Conservation (phyloP, 37 sponge, comb jelly and placozoan genomes). For the Chondrosia reniformis region DNA sequence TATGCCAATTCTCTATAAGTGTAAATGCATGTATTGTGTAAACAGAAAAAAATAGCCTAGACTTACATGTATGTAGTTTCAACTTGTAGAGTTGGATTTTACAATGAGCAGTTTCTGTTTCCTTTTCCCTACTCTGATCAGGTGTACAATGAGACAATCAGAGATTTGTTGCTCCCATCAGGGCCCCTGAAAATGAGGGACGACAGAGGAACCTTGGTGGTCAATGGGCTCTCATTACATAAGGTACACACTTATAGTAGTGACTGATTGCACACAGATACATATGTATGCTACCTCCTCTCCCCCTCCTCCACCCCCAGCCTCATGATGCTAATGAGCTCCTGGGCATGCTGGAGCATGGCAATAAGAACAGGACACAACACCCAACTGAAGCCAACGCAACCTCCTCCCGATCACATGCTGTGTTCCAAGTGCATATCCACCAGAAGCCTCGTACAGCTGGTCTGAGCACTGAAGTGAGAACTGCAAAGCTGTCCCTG, state of each 20-base stretch:
- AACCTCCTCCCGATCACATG: conserved; percentile 92
- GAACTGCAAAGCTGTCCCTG: conserved; percentile 75
- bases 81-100: too few relatives aligned
- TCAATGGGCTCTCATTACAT: conserved; percentile 30
- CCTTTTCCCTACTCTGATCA: too few relatives aligned
- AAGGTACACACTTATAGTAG: not conserved
- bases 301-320: conserved; percentile 15
- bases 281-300: too few relatives aligned
- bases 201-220: conserved; percentile 47
- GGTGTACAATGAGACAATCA: conserved; percentile 94
- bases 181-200: conserved; percentile 69
- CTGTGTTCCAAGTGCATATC: conserved; percentile 90
- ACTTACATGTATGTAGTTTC: too few relatives aligned
- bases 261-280: too few relatives aligned
- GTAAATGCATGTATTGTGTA: too few relatives aligned
- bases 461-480: conserved; percentile 49
- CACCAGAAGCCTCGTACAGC: conserved; percentile 84
- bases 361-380: conserved; percentile 92
- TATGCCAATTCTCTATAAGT: too few relatives aligned
- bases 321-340: conserved; percentile 87
- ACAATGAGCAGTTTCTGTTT: too few relatives aligned
- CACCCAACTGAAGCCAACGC: conserved; percentile 97
- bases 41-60: too few relatives aligned
- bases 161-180: conserved; percentile 77
- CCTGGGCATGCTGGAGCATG: conserved; percentile 74